Evolutionary conservation across 2,113 vertebrate genomes (phyloP).

Genomic region (Peromyscus polionotus): DNA sequence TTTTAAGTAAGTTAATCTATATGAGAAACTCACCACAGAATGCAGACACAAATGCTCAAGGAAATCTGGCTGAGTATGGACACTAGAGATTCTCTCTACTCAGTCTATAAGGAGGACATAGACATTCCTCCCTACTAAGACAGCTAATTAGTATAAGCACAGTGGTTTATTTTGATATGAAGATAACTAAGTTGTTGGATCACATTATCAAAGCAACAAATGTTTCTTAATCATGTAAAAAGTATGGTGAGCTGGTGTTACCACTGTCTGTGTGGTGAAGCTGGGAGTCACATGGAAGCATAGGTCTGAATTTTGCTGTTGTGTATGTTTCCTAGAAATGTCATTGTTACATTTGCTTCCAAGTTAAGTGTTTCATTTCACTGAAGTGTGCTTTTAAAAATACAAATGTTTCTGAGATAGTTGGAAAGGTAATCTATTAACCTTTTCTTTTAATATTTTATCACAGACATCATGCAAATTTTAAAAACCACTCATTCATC

Average conservation of each 20-base stretch:
- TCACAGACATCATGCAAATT: background rate
- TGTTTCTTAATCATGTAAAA: background rate
- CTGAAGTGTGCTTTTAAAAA: background rate
- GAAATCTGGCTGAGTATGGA: fast-evolving
- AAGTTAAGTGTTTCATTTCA: background rate
- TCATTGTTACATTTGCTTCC: background rate
- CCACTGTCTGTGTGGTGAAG: background rate
- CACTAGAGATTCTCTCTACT: background rate
- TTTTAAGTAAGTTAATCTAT: background rate
- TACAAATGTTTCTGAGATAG: background rate
- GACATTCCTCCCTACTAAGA: background rate
- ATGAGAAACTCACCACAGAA: background rate
- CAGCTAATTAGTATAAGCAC: background rate
- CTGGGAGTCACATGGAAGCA: background rate
- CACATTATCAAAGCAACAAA: background rate
- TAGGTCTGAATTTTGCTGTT: fast-evolving
- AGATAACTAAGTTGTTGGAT: background rate
- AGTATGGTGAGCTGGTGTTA: background rate
- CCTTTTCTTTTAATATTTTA: background rate
- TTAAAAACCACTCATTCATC: background rate
- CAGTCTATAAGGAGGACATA: background rate
- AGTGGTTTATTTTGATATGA: background rate
- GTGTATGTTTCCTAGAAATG: background rate
- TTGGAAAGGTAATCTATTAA: background rate
- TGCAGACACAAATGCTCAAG: background rate